A percentile compares a stretch with the other conserved stretches of the same genome.
Evolutionary conservation across 2,797 vertebrate genomes (phyloP).

Genomic region (Periophthalmus magnuspinnatus): DNA sequence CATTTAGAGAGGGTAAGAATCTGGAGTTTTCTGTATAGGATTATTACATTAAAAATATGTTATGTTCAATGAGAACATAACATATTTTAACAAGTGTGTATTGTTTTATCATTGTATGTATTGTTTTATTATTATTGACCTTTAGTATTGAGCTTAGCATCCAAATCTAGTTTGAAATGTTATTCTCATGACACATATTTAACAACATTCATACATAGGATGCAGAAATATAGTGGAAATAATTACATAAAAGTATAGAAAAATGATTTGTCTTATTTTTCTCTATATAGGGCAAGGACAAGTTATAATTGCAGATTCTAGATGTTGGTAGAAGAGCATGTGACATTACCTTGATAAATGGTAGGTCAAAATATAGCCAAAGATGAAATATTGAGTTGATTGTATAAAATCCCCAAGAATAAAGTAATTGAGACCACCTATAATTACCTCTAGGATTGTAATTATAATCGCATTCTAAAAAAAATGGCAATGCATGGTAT

Average conservation of each 20-base stretch:
- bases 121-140: no score
- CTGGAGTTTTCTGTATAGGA: no score
- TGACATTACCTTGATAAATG: neutral
- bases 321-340: neutral
- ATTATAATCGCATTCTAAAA: conserved; percentile 30
- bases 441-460: neutral
- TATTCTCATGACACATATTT: no score
- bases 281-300: neutral
- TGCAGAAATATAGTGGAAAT: no score
- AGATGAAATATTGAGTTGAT: conserved; percentile 36
- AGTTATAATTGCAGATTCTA: neutral
- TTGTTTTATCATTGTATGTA: no score
- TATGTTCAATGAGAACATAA: no score
- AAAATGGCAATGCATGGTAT: neutral
- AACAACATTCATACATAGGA: no score
- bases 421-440: conserved; percentile 29
- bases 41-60: no score
- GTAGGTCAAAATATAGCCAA: neutral
- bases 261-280: no score
- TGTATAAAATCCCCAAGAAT: conserved; percentile 27
- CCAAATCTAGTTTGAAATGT: neutral
- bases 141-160: neutral
- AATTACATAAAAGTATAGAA: no score
- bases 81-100: no score
- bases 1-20: no score